These are phyloP conservation scores for Silvanus unidentatus DNA, from an alignment of 2,888 invertebrate genomes.

Conservation along the genomic window DNA sequence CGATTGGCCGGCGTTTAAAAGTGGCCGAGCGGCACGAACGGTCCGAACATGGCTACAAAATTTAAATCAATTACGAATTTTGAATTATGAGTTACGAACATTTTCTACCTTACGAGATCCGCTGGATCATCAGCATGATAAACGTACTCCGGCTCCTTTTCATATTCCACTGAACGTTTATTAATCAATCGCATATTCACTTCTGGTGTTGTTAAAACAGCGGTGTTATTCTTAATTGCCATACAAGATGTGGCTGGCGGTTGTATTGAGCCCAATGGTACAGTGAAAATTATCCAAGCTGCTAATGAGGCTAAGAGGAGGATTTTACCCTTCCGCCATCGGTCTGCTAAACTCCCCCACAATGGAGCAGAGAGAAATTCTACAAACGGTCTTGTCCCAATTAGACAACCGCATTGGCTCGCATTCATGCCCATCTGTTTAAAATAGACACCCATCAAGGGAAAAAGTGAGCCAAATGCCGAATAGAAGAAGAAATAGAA, in stretches of 20 bases:
- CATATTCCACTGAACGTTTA: constrained; percentile 47
- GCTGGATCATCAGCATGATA: constrained; percentile 11
- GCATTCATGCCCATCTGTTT: constrained; percentile 98
- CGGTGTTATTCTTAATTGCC: constrained; percentile 56
- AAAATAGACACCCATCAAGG: constrained; percentile 97
- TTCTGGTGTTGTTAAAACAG: constrained; percentile 58
- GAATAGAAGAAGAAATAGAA: constrained; percentile 99
- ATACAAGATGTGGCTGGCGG: constrained; percentile 91
- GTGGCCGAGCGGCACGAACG: constrained; percentile 44
- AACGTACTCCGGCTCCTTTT: constrained; percentile 10
- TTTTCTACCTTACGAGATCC: constrained; percentile 15
- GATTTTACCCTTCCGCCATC: constrained; percentile 78
- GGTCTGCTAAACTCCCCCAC: constrained; percentile 93
- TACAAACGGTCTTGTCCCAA: constrained; percentile 93
- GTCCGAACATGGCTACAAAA: constrained; percentile 31
- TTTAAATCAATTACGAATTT: constrained; percentile 1
- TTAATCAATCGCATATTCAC: constrained; percentile 45
- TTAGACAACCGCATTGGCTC: constrained; percentile 87
- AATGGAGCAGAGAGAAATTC: constrained; percentile 97
- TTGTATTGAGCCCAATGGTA: constrained; percentile 91
- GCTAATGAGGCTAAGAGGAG: constrained; percentile 84
- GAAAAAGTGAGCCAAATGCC: constrained; percentile 96
- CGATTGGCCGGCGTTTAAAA: constrained; percentile 54
- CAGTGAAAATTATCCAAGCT: constrained; percentile 95
- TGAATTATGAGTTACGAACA: not conserved